Conservation (phyloP, 1,140 invertebrate genomes). For the Achatina immaculata region DNA sequence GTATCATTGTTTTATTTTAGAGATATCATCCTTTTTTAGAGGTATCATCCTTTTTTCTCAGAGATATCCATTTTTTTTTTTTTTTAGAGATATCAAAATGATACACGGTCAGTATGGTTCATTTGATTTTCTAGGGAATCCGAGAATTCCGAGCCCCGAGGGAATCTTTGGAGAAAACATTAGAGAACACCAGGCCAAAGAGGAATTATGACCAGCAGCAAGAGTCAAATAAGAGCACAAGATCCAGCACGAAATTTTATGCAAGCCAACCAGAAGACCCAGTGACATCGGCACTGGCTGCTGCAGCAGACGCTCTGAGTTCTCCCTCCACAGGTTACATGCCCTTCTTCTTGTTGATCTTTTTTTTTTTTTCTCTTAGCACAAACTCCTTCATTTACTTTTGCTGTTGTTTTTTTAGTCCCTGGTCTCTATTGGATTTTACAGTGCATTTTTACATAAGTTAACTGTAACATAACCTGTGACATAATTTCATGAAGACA, state of each 20-base stretch:
- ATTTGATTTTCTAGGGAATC: slow-evolving; percentile 2
- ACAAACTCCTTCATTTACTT: too few relatives aligned
- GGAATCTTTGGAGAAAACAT: slow-evolving; percentile 82
- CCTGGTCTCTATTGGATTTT: too few relatives aligned
- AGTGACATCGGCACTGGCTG: slow-evolving; percentile 40
- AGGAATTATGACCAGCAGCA: slow-evolving; percentile 38
- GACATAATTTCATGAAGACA: too few relatives aligned
- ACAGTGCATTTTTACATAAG: too few relatives aligned
- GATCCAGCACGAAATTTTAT: slow-evolving; percentile 51
- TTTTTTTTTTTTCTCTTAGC: too few relatives aligned
- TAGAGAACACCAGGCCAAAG: slow-evolving; percentile 65
- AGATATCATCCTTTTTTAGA: too few relatives aligned
- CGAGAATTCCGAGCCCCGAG: slow-evolving; percentile 75
- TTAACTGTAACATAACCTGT: too few relatives aligned
- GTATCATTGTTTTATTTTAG: too few relatives aligned
- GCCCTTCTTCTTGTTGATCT: too few relatives aligned
- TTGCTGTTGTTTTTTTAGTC: too few relatives aligned
- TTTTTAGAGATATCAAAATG: not conserved
- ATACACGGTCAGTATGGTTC: not conserved
- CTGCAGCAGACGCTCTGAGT: slow-evolving; percentile 41
- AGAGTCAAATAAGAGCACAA: slow-evolving; percentile 71
- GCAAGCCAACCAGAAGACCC: slow-evolving; percentile 39
- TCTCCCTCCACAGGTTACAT: slow-evolving; percentile 53
- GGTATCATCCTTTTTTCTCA: too few relatives aligned
- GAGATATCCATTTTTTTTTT: too few relatives aligned